Conservation (phyloP, 2,113 vertebrate species). For the Illadopsis cleaveri region DNA sequence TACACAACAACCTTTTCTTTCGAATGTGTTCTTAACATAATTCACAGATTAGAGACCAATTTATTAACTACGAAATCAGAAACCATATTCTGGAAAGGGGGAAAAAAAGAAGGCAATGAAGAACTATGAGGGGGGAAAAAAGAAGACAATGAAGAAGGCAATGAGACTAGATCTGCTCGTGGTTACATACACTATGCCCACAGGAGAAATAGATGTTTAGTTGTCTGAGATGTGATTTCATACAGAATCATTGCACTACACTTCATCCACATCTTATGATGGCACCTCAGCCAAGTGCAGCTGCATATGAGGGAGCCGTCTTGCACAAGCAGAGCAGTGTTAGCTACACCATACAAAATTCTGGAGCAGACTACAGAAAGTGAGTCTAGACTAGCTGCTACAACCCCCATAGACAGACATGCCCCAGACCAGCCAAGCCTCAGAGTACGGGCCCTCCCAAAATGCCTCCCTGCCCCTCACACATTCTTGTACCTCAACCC, state of each 20-base stretch:
- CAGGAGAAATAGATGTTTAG: not conserved
- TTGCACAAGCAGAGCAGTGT: not conserved
- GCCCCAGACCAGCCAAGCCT: not conserved
- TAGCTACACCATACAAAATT: not conserved
- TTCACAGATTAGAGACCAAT: not conserved
- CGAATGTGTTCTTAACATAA: not conserved
- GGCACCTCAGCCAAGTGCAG: fast-evolving
- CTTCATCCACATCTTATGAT: not conserved
- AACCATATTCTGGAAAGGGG: not conserved
- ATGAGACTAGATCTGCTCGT: not conserved
- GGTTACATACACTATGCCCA: not conserved
- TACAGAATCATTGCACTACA: fast-evolving
- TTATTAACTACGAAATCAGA: not conserved
- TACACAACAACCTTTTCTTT: not conserved
- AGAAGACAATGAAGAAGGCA: not conserved
- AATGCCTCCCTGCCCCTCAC: fast-evolving
- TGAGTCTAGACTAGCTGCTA: not conserved
- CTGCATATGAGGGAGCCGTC: not conserved
- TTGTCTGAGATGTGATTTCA: not conserved
- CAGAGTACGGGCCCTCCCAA: fast-evolving
- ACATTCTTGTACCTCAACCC: not conserved
- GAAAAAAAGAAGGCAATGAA: not conserved
- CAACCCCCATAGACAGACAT: not conserved
- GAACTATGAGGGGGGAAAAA: not conserved
- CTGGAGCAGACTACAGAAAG: not conserved